Base-by-base conservation (phyloP, 2,113 vertebrate genomes). In the Symphodus melops region DNA sequence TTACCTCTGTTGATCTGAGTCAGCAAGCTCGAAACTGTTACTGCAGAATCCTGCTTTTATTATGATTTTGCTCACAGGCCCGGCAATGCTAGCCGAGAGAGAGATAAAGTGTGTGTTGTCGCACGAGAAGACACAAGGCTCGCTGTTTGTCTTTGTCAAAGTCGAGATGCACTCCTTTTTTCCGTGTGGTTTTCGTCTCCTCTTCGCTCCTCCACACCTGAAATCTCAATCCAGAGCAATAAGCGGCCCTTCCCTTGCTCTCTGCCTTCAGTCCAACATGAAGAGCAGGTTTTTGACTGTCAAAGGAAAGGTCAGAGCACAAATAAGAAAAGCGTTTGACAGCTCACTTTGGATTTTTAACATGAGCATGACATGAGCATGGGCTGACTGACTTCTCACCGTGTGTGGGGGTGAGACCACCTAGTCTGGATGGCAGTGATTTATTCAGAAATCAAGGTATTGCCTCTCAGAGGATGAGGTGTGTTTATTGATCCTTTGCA, bases 1-100 rank as follows among this genome's bases (percentile, higher is more conserved):
- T 78, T 23, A 67, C 48, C n/a, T 74, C 6, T 59, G 42, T 41
- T 65, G 8, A 62, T 64, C 67, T 57, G 67, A 83, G 62, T 76
- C 73, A 62, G 58, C 68, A 76, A 54, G 28, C 36, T 79, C 21
- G 9, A 73, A 58, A 28, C 41, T 79, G 48, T 20, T 62, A 36
- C 56, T 28, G 46, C 37, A 33, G 21, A 4, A 9, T 39, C 23
- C 36, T 41, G 17, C n/a, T 33, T 61, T 77, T 48, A 51, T 60
- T 67, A 20, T 54, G 66, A 20, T 66, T 51, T 41, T 55, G 9
- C 42, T 63, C 52, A n/a, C 58, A 44, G 65, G 42, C 70, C 53
- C 53, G 20, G 63, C 49, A 7, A 33, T 72, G 58, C 46, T 48
- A 41, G 11, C 67, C n/a, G n/a, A 68, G 39, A 9, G 28, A 0